These are phyloP conservation scores for Trilocha varians DNA, from an alignment of 2,888 invertebrate species.

Conservation along the genomic window DNA sequence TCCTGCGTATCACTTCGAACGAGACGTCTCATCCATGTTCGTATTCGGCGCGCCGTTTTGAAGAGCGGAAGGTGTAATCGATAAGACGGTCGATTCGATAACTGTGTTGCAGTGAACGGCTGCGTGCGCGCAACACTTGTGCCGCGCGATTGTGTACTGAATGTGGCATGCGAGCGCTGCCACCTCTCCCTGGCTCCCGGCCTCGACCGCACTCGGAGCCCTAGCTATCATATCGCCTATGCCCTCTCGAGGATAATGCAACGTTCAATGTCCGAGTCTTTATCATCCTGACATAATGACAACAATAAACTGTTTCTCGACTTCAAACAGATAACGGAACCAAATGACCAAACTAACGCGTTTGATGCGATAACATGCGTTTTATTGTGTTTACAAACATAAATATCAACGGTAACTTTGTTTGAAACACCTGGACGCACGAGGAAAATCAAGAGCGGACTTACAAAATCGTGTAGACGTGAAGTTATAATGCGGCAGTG, in stretches of 20 bases:
- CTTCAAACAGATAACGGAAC: neutral
- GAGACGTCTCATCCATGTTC: slow-evolving; percentile 45
- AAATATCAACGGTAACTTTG: slow-evolving; percentile 6
- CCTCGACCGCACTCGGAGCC: slow-evolving; percentile 54
- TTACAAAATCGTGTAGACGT: neutral
- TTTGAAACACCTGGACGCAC: neutral
- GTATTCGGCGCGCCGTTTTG: slow-evolving; percentile 30
- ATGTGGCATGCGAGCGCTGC: slow-evolving; percentile 45
- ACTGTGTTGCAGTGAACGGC: slow-evolving; percentile 39
- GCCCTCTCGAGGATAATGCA: slow-evolving; percentile 56
- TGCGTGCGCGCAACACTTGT: slow-evolving; percentile 63
- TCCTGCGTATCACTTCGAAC: slow-evolving; percentile 30
- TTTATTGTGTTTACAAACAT: slow-evolving; percentile 1
- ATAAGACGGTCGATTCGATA: slow-evolving; percentile 43
- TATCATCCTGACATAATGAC: slow-evolving; percentile 27
- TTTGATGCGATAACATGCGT: neutral
- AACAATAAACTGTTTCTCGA: neutral
- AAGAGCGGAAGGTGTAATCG: slow-evolving; percentile 42
- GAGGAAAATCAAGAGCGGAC: neutral
- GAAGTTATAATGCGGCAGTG: too few species aligned
- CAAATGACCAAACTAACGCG: neutral
- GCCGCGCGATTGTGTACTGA: slow-evolving; percentile 66
- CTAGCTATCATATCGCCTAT: slow-evolving; percentile 58
- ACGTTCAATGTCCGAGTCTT: slow-evolving; percentile 49
- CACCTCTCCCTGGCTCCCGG: slow-evolving; percentile 60